phyloP scores from a whole-genome alignment of 2,797 vertebrate genomes.

The Pipistrellus nathusii region DNA sequence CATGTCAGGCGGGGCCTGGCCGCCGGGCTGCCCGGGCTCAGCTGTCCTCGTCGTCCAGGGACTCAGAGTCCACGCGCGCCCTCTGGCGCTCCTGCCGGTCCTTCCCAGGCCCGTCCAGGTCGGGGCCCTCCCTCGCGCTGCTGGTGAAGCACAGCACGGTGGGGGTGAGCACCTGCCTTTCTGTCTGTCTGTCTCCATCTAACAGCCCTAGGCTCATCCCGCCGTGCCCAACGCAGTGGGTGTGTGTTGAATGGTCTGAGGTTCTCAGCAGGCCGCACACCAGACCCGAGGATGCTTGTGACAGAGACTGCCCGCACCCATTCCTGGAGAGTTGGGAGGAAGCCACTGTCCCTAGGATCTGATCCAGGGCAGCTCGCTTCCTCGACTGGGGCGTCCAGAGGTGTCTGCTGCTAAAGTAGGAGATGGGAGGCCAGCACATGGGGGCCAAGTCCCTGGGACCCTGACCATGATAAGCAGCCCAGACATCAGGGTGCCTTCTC shows the following conservation, averaged over 20 bases:
- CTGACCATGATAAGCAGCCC: neutral
- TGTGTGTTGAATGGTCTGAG: neutral
- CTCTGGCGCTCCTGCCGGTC: conserved; percentile 75
- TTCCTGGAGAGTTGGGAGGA: neutral
- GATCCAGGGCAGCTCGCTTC: neutral
- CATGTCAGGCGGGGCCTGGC: neutral
- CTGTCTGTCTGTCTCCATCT: neutral
- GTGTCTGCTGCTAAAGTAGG: neutral
- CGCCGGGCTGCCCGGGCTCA: conserved; percentile 73
- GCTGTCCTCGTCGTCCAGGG: conserved; percentile 83
- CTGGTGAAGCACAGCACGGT: neutral
- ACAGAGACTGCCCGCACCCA: neutral
- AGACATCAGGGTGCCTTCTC: neutral
- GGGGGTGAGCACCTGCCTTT: neutral
- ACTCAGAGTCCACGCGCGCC: conserved; percentile 75
- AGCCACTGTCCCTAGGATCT: neutral
- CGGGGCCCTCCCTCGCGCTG: conserved; percentile 82
- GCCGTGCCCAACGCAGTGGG: neutral
- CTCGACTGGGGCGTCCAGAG: accelerated
- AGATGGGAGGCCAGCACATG: neutral
- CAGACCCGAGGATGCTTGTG: neutral
- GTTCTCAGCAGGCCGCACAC: neutral
- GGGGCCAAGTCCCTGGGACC: neutral
- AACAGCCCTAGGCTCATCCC: neutral
- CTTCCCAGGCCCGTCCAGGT: conserved; percentile 64